Evolutionary conservation across 2,888 invertebrate genomes (phyloP).

Genomic region (Torymus tubicola): DNA sequence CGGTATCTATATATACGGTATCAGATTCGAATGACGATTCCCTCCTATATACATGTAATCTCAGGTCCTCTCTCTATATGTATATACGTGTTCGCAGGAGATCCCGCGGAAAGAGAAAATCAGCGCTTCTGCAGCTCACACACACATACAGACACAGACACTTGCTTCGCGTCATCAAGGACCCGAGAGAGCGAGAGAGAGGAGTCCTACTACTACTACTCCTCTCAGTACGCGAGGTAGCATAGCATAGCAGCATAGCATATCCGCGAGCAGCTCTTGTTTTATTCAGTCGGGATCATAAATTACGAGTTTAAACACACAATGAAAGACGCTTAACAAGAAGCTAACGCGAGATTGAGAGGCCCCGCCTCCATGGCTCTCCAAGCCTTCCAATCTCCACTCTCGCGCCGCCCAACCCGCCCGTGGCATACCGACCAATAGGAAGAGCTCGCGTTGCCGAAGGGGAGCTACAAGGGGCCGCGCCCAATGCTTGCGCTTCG

Average conservation of each 20-base stretch:
- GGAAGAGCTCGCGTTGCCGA: conserved; percentile 46
- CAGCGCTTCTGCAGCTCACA: no score
- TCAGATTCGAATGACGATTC: conserved; percentile 19
- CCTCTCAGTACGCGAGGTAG: neutral
- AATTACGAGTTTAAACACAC: conserved; percentile 77
- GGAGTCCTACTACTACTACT: neutral
- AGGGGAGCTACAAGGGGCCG: conserved; percentile 25
- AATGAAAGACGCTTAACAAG: conserved; percentile 77
- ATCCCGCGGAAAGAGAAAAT: no score
- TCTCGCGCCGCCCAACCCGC: conserved; percentile 63
- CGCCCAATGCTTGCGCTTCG: no score
- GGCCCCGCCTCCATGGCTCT: conserved; percentile 71
- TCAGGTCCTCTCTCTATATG: neutral
- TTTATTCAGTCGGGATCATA: conserved; percentile 77
- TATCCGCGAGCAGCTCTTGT: conserved; percentile 68
- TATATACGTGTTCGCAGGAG: neutral
- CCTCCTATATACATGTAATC: neutral
- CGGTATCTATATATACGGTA: neutral
- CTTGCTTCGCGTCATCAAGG: conserved; percentile 1
- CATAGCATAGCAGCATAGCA: neutral
- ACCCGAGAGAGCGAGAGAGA: neutral
- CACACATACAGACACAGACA: neutral
- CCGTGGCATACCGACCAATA: conserved; percentile 60
- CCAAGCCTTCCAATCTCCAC: conserved; percentile 63
- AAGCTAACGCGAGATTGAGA: conserved; percentile 77